Evolutionary conservation across 2,888 invertebrate genomes (phyloP).

Genomic region (Polydrusus tereticollis): DNA sequence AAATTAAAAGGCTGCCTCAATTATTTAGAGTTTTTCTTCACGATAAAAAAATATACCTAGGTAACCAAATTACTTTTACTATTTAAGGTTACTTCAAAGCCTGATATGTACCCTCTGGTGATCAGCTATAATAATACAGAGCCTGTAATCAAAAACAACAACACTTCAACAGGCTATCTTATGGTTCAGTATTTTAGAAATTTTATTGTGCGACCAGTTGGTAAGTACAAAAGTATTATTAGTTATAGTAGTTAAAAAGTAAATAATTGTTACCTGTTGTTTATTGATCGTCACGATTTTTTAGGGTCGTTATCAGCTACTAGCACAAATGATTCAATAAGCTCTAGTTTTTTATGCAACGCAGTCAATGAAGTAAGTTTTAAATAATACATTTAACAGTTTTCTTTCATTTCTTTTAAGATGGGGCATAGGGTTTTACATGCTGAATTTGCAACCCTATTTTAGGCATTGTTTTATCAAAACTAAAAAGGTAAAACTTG

Average conservation of each 20-base stretch:
- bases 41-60: too few species aligned
- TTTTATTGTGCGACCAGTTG: constrained; percentile 81
- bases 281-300: too few species aligned
- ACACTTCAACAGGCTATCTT: constrained; percentile 79
- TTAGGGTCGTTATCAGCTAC: constrained; percentile 84
- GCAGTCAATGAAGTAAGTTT: constrained; percentile 83
- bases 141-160: constrained; percentile 74
- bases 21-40: too few species aligned
- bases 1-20: too few species aligned
- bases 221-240: constrained; percentile 62
- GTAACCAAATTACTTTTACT: background rate
- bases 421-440: too few species aligned
- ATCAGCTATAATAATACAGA: constrained; percentile 81
- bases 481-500: too few species aligned
- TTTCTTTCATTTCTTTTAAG: background rate
- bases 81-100: constrained; percentile 84
- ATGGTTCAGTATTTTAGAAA: constrained; percentile 89
- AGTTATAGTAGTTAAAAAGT: too few species aligned
- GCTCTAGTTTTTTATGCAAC: constrained; percentile 89
- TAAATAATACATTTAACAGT: background rate
- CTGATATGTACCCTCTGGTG: constrained; percentile 87
- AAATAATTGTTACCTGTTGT: too few species aligned
- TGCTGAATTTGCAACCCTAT: too few species aligned
- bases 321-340: constrained; percentile 88
- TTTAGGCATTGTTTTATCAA: too few species aligned